A percentile compares a stretch with the other conserved stretches of the same genome.
Conservation (phyloP, 2,113 vertebrate genomes). For the Nematolebias whitei region DNA sequence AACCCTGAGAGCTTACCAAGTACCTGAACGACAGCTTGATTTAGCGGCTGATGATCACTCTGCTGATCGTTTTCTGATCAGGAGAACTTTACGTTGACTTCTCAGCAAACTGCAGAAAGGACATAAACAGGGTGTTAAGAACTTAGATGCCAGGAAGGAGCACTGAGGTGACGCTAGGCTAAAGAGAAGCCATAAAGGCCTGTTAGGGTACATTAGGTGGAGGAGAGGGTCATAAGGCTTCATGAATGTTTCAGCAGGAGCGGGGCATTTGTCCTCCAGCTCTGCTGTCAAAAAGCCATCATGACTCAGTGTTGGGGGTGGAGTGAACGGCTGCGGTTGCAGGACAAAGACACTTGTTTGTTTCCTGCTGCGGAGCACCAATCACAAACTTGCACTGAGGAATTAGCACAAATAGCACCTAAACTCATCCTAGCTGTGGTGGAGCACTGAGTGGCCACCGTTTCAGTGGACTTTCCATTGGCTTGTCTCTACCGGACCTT, state of each 20-base stretch:
- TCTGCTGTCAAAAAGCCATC: slow-evolving; percentile 70
- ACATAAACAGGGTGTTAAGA: slow-evolving; percentile 71
- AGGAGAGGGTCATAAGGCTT: slow-evolving; percentile 75
- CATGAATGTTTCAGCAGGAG: slow-evolving; percentile 80
- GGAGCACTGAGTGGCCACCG: slow-evolving; percentile 44
- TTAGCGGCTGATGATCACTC: slow-evolving; percentile 7
- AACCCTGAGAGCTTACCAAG: slow-evolving; percentile 12
- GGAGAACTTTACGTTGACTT: slow-evolving; percentile 8
- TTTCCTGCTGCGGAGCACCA: slow-evolving; percentile 26
- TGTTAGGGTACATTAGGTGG: slow-evolving; percentile 80
- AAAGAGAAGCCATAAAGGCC: slow-evolving; percentile 72
- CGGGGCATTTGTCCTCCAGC: slow-evolving; percentile 58
- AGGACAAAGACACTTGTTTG: slow-evolving; percentile 46
- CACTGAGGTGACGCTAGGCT: slow-evolving; percentile 77
- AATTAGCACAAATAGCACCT: background rate
- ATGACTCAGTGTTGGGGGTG: slow-evolving; percentile 49
- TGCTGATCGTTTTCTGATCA: slow-evolving; percentile 12
- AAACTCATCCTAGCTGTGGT: slow-evolving; percentile 50
- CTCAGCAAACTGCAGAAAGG: slow-evolving; percentile 45
- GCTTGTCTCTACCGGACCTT: slow-evolving; percentile 36
- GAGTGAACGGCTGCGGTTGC: slow-evolving; percentile 32
- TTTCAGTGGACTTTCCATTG: slow-evolving; percentile 29
- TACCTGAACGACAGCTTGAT: too few species aligned
- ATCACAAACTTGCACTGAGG: background rate
- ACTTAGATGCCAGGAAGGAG: slow-evolving; percentile 74